phyloP scores from a whole-genome alignment of 53 echinoderm and acorn worm genomes.

The Hippasteria phrygiana region DNA sequence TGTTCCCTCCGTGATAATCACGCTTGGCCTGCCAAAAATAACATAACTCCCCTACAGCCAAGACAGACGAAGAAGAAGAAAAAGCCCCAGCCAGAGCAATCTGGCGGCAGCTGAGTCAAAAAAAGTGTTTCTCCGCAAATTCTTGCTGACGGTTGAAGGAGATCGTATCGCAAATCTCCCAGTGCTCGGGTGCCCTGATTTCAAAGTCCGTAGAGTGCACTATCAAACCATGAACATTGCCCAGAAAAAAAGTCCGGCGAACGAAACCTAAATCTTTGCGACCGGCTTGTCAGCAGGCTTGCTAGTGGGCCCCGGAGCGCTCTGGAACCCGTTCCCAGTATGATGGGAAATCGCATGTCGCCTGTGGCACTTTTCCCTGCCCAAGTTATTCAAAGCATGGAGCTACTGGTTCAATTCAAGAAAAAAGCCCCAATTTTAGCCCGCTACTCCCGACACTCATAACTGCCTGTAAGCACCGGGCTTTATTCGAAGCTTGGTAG shows the following conservation, averaged over 20 bases:
- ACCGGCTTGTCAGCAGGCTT: constrained; percentile 51
- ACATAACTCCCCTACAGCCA: constrained; percentile 3
- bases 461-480: constrained; percentile 11
- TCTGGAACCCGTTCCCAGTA: constrained; percentile 31
- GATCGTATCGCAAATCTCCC: constrained; percentile 57
- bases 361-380: constrained; percentile 13
- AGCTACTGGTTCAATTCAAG: neutral
- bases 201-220: neutral
- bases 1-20: constrained; percentile 29
- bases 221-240: neutral
- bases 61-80: neutral
- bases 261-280: neutral
- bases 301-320: constrained; percentile 6
- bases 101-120: constrained; percentile 10
- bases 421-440: constrained; percentile 33
- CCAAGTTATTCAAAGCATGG: neutral
- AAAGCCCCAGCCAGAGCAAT: neutral
- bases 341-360: constrained; percentile 55
- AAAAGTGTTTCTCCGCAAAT: constrained; percentile 47
- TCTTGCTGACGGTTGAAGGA: constrained; percentile 27
- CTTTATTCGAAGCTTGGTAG: neutral
- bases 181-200: constrained; percentile 3
- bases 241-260: neutral
- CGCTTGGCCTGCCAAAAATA: constrained; percentile 54
- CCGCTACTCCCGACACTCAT: neutral